Evolutionary conservation across 2,797 vertebrate genomes (phyloP).

Genomic region (Myotis pilosus): DNA sequence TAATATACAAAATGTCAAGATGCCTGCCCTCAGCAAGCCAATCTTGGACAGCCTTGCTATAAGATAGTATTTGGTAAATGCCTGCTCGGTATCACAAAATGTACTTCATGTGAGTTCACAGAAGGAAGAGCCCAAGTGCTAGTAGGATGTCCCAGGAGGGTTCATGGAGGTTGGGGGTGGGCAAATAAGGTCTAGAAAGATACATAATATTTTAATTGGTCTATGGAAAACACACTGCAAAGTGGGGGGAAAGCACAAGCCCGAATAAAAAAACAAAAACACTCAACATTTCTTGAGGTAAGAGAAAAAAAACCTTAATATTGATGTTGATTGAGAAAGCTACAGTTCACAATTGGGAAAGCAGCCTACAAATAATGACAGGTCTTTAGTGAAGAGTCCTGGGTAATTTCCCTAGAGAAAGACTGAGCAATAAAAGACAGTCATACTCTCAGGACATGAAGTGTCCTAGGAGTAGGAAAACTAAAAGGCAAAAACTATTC

Average conservation of each 20-base stretch:
- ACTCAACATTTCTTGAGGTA: neutral
- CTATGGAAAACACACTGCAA: neutral
- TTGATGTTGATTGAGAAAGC: neutral
- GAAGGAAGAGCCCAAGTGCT: neutral
- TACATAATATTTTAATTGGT: neutral
- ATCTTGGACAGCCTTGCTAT: neutral
- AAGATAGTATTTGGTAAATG: neutral
- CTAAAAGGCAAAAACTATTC: neutral
- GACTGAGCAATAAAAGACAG: neutral
- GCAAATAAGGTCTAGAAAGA: constrained; percentile 8
- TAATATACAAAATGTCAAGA: neutral
- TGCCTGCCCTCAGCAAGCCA: neutral
- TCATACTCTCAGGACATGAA: neutral
- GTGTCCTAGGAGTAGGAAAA: neutral
- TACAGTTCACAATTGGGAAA: neutral
- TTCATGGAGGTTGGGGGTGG: neutral
- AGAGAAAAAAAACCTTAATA: neutral
- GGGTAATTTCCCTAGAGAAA: neutral
- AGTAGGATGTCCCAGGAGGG: no score
- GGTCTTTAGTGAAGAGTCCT: neutral
- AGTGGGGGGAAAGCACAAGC: neutral
- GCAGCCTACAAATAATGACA: neutral
- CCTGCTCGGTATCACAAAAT: neutral
- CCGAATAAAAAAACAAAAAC: constrained; percentile 3
- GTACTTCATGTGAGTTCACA: neutral